These are phyloP conservation scores for Leucosticte australis DNA, from an alignment of 2,113 vertebrate genomes.

Conservation along the genomic window DNA sequence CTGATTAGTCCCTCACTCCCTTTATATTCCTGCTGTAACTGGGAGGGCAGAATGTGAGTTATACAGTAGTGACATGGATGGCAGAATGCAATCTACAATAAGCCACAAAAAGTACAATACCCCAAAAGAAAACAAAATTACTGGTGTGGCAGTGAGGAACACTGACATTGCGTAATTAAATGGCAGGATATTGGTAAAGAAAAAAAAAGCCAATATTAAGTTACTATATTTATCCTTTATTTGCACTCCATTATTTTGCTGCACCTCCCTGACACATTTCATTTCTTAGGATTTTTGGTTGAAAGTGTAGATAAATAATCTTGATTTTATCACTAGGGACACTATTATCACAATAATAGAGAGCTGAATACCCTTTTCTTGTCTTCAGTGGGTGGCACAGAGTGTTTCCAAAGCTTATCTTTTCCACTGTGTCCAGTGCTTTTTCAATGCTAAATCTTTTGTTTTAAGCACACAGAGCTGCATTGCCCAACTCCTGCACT, in stretches of 20 bases:
- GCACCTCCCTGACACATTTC: background rate
- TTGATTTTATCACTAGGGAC: background rate
- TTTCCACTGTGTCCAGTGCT: background rate
- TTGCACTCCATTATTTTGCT: background rate
- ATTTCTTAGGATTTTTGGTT: background rate
- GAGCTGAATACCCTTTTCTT: background rate
- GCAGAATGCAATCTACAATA: slow-evolving; percentile 2
- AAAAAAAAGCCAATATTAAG: background rate
- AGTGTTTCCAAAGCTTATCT: background rate
- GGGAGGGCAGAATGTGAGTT: slow-evolving; percentile 26
- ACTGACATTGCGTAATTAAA: background rate
- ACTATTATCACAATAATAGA: background rate
- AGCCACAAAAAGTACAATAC: background rate
- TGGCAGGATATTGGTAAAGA: background rate
- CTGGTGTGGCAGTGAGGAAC: background rate
- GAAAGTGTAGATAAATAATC: background rate
- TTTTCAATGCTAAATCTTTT: background rate
- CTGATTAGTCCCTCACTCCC: slow-evolving; percentile 37
- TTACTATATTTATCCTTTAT: background rate
- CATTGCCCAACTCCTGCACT: background rate
- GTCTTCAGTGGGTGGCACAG: background rate
- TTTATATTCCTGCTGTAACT: slow-evolving; percentile 19
- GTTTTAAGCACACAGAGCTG: background rate
- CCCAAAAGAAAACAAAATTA: slow-evolving; percentile 36
- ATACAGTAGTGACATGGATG: background rate